phyloP scores from a whole-genome alignment of 2,113 vertebrate species.

The Carollia perspicillata region DNA sequence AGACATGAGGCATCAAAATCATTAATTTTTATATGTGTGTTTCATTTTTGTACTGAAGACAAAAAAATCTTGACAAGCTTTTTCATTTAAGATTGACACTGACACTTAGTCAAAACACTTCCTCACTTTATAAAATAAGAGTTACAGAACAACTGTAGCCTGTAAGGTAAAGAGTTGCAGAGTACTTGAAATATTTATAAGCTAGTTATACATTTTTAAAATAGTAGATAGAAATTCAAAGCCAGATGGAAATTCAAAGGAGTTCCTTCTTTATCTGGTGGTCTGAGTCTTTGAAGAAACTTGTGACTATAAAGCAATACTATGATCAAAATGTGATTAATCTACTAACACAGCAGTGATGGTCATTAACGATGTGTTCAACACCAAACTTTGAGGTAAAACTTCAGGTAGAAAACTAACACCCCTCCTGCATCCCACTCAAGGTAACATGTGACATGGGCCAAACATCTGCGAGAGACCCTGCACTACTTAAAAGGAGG shows the following conservation, averaged over 20 bases:
- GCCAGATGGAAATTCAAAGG: constrained; percentile 82
- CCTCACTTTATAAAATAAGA: constrained; percentile 72
- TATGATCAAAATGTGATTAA: constrained; percentile 80
- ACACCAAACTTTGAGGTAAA: constrained; percentile 44
- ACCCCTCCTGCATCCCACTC: not conserved
- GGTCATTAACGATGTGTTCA: constrained; percentile 63
- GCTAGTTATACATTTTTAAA: constrained; percentile 87
- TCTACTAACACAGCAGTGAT: constrained; percentile 56
- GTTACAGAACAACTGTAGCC: constrained; percentile 68
- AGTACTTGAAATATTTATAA: constrained; percentile 85
- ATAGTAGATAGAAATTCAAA: constrained; percentile 85
- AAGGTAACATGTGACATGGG: not conserved
- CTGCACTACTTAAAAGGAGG: not conserved
- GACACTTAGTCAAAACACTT: constrained; percentile 60
- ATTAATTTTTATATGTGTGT: constrained; percentile 73
- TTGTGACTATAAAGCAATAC: constrained; percentile 80
- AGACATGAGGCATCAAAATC: constrained; percentile 2
- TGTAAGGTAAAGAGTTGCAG: constrained; percentile 81
- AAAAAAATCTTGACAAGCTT: constrained; percentile 37
- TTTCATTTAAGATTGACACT: constrained; percentile 67
- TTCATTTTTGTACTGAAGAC: constrained; percentile 69
- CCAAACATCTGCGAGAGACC: not conserved
- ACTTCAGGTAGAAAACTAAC: constrained; percentile 38
- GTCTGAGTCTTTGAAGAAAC: constrained; percentile 79
- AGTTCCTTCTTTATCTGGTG: constrained; percentile 77